Conservation (phyloP, 2,888 invertebrate species). For the Andrena trimmerana region DNA sequence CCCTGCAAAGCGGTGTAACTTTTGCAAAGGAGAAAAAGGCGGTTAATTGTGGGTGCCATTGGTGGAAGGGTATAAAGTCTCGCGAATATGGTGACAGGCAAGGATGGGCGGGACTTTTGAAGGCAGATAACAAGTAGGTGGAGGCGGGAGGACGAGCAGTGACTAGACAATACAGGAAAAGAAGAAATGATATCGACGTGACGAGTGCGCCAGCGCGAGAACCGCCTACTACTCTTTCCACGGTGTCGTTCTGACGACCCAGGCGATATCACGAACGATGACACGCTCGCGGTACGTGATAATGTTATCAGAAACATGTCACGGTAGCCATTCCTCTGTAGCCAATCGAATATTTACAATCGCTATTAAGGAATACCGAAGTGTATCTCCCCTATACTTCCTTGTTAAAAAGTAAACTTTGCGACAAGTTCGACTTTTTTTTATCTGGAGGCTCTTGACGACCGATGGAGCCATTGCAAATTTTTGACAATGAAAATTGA, state of each 20-base stretch:
- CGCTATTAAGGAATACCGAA: background rate
- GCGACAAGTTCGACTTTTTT: too few relatives aligned
- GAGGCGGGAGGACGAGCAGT: slow-evolving; percentile 74
- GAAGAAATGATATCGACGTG: slow-evolving; percentile 68
- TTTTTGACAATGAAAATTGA: slow-evolving; percentile 16
- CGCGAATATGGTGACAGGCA: slow-evolving; percentile 42
- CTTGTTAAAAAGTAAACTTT: background rate
- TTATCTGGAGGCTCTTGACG: too few relatives aligned
- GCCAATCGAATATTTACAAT: slow-evolving; percentile 24
- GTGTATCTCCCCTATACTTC: too few relatives aligned
- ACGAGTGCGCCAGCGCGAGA: slow-evolving; percentile 77
- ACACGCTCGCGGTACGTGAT: slow-evolving; percentile 40
- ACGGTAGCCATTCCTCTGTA: slow-evolving; percentile 4
- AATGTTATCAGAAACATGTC: slow-evolving; percentile 49
- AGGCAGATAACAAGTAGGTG: slow-evolving; percentile 55
- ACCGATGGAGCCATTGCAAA: slow-evolving; percentile 10
- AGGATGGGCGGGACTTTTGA: slow-evolving; percentile 75
- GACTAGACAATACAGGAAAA: slow-evolving; percentile 77
- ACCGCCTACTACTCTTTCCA: slow-evolving; percentile 74
- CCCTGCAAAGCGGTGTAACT: too few relatives aligned
- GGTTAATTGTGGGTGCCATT: background rate
- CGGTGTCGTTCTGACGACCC: slow-evolving; percentile 45
- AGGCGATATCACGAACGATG: slow-evolving; percentile 47
- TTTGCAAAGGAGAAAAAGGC: background rate
- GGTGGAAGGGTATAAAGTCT: background rate